Evolutionary conservation across 2,113 vertebrate species (phyloP).

Genomic region (Hiodon tergisus): DNA sequence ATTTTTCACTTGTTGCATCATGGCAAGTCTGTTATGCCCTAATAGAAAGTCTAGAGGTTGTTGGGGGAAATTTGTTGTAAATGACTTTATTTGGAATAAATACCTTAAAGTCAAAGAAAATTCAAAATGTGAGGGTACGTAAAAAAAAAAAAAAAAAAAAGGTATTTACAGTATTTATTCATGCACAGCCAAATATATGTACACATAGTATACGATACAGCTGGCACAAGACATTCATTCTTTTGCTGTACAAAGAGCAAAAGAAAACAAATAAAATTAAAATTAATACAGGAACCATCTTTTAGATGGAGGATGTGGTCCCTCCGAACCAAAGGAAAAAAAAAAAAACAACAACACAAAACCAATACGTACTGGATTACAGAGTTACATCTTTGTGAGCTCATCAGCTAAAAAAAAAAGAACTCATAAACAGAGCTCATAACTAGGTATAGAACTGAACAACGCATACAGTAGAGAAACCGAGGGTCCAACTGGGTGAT

Average conservation of each 20-base stretch:
- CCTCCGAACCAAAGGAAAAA: conserved; percentile 51
- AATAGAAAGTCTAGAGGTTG: no score
- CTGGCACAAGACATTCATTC: conserved; percentile 55
- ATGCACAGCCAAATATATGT: conserved; percentile 66
- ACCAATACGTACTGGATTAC: conserved; percentile 47
- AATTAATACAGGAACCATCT: conserved; percentile 53
- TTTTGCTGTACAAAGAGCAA: conserved; percentile 71
- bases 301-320: conserved; percentile 52
- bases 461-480: conserved; percentile 24
- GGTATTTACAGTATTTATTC: conserved; percentile 63
- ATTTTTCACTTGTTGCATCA: no score
- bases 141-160: conserved; percentile 38
- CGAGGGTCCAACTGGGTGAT: conserved; percentile 39
- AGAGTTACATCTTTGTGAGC: conserved; percentile 39
- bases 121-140: conserved; percentile 47
- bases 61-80: conserved; percentile 34
- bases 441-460: conserved; percentile 20
- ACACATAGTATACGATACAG: conserved; percentile 75
- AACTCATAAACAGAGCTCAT: conserved; percentile 38
- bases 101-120: conserved; percentile 60
- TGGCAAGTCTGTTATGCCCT: no score
- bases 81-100: conserved; percentile 72
- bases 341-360: conserved; percentile 38
- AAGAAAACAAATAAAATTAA: conserved; percentile 52
- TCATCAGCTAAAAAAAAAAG: conserved; percentile 41